Percentiles rank a stretch among this genome's conserved stretches.
phyloP scores from a whole-genome alignment of 2,888 invertebrate genomes.

The Drosophila aldrichi region DNA sequence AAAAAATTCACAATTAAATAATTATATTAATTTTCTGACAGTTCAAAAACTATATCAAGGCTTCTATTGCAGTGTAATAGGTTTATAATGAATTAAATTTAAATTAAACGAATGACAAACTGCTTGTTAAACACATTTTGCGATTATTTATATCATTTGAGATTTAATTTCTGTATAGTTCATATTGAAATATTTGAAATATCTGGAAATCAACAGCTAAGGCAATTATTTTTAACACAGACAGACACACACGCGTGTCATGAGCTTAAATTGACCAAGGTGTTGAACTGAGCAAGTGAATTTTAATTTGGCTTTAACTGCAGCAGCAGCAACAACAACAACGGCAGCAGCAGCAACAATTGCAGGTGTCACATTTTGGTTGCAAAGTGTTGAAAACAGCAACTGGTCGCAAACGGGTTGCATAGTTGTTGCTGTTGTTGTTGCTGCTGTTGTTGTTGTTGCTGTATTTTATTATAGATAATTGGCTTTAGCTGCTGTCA shows the following conservation, averaged over 20 bases:
- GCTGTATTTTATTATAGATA: conserved; percentile 70
- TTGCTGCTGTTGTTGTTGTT: conserved; percentile 35
- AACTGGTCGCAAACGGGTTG: conserved; percentile 60
- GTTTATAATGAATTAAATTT: neutral
- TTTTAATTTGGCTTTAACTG: conserved; percentile 71
- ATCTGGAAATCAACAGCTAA: conserved; percentile 40
- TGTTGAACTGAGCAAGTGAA: conserved; percentile 76
- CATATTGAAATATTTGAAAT: conserved; percentile 39
- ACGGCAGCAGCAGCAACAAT: conserved; percentile 45
- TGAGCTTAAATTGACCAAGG: conserved; percentile 64
- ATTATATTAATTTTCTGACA: too few species aligned
- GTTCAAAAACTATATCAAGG: neutral
- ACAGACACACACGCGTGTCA: conserved; percentile 24
- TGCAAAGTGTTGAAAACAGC: conserved; percentile 74
- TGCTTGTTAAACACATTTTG: neutral
- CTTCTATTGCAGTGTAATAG: neutral
- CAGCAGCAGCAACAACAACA: conserved; percentile 12
- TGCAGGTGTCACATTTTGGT: conserved; percentile 73
- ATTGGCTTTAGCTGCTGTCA: conserved; percentile 69
- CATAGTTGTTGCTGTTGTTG: conserved; percentile 22
- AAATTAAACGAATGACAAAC: neutral
- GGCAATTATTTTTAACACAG: conserved; percentile 38
- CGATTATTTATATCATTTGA: neutral
- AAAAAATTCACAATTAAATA: too few species aligned
- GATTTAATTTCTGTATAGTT: conserved; percentile 28